Conservation (phyloP, 2,888 invertebrate species). For the Ochropacha duplaris region DNA sequence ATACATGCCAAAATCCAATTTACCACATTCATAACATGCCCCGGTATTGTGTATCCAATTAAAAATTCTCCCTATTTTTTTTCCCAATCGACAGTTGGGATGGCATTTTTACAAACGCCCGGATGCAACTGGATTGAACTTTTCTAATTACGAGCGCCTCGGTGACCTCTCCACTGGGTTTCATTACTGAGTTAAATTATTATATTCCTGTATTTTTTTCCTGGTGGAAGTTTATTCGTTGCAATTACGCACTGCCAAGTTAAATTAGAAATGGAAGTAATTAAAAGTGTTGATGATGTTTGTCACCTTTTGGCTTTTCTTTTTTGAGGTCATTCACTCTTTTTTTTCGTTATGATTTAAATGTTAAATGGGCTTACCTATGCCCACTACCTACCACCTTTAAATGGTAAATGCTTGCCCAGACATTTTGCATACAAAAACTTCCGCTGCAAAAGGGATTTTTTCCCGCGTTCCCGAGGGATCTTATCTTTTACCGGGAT, state of each 20-base stretch:
- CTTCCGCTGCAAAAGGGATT: too few species aligned
- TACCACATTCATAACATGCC: conserved; percentile 6
- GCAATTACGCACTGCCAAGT: conserved; percentile 1
- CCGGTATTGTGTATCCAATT: conserved; percentile 60
- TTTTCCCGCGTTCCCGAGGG: too few species aligned
- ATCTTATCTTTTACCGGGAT: too few species aligned
- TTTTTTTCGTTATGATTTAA: too few species aligned
- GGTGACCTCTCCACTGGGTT: conserved; percentile 13
- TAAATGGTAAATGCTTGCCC: too few species aligned
- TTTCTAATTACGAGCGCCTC: conserved; percentile 56
- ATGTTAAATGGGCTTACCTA: too few species aligned
- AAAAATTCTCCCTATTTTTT: conserved; percentile 39
- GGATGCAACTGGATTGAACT: conserved; percentile 38
- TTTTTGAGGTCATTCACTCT: not conserved
- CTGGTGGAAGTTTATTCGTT: not conserved
- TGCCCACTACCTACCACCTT: too few species aligned
- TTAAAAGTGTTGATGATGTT: not conserved
- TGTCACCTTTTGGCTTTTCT: not conserved
- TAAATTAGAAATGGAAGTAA: conserved; percentile 1
- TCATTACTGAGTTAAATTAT: conserved; percentile 14
- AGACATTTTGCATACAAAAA: too few species aligned
- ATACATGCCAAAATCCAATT: not conserved
- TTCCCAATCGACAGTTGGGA: conserved; percentile 26
- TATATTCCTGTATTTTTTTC: conserved; percentile 12
- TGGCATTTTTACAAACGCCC: conserved; percentile 48